Evolutionary conservation across 2,797 vertebrate genomes (phyloP), one percentile per base, ranked within the genome.

Genomic region (Pogonophryne albipinna): DNA sequence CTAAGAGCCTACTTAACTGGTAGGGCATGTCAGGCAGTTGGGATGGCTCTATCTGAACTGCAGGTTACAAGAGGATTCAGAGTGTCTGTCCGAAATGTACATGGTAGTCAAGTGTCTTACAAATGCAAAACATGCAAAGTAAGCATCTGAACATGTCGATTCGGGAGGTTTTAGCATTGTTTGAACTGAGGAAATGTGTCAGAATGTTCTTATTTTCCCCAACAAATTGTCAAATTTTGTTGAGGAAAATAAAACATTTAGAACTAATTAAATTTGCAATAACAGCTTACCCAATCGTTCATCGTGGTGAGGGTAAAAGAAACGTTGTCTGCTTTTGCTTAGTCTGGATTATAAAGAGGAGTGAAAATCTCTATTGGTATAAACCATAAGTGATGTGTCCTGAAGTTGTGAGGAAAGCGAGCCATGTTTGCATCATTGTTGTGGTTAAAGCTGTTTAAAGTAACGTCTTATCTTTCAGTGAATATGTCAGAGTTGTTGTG

Each of bases 371-470:
- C 49, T 71, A 78, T 78, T 85, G 88, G 56, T 82, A 72, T 76
- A 85, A 85, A 76, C 69, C 77, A 80, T 76, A 86, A 90, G 77
- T 79, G 68, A 85, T 86, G 86, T 80, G 66, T 81, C 83, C 80
- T 87, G 63, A 87, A 86, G 83, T 65, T 67, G 77, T 69, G 83
- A 89, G 89, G 81, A 89, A 86, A 80, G 71, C 56, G 19, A 76
- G 73, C 60, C 65, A 41, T 86, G 87, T 90, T 90, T 89, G 82
- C 80, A 87, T 90, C 78, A 83, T 90, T 93, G 88, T 91, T 92
- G 88, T 88, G 91, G 90, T 91, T 83, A 53, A 66, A 79, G 76
- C 82, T 86, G 85, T 85, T 83, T 79, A 86, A 88, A 84, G 87
- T 79, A 68, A 50, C 76, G 85, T 79, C 88, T 89, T 87, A 73